Base-by-base conservation (phyloP, 2,113 vertebrate species). In the Perca schrenkii region DNA sequence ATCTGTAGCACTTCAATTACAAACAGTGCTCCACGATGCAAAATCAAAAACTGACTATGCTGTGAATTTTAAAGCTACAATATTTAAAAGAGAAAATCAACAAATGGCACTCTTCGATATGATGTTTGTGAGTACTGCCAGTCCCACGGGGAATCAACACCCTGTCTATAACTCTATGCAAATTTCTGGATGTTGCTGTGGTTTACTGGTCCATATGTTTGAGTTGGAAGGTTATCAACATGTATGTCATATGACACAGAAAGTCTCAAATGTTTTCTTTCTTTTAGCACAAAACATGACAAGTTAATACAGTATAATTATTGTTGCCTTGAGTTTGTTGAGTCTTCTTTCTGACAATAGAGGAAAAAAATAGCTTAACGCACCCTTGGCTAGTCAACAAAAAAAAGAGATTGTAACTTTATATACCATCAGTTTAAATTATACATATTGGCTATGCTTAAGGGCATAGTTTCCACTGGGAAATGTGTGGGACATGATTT, bases 61-160 rank as follows among this genome's bases (percentile, higher is more conserved):
- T 53, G 25, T 76, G 53, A 64, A 69, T 17, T 53, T 74, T 56
- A 49, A 69, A 63, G 57, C 28, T 68, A 56, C 53, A 61, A 11
- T 31, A 25, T 43, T 22, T 22, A 61, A 62, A 40, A 2, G n/a
- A 17, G 36, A 63, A 47, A 5, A 53, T 65, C 43, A 53, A n/a
- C 21, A 68, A 74, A 53, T 16, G n/a, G 31, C 43, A 68, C 15
- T 40, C 17, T 8, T 53, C 6, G 7, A 46, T 46, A n/a, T 61
- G 10, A 65, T 36, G 14, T 34, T 52, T 52, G 49, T 6, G 1
- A 74, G 49, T 43, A n/a, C 36, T 49, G 22, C 50, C 53, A 56
- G 53, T 68, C 56, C 31, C 43, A 28, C 69, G 52, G 57, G 12
- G 15, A 72, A 65, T 56, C 68, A 65, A 43, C 49, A 52, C 53